phyloP scores from a whole-genome alignment of 2,888 invertebrate species.

The Tromatobia lineatoria region DNA sequence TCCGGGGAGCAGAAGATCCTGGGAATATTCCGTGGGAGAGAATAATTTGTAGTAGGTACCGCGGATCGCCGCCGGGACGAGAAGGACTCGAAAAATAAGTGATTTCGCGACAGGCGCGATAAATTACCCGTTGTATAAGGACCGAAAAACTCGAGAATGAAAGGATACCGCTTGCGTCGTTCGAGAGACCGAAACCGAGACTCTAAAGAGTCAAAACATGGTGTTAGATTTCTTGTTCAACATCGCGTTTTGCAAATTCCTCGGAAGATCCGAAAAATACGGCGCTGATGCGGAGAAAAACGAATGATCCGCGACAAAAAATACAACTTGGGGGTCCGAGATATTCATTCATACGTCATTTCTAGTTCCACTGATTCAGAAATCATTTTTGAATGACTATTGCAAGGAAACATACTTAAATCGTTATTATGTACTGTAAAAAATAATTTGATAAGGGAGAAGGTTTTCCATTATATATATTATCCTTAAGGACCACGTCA shows the following conservation, averaged over 20 bases:
- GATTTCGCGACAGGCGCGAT: constrained; percentile 55
- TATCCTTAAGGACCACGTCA: no score
- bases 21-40: constrained; percentile 62
- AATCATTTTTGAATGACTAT: neutral
- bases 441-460: constrained; percentile 7
- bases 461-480: no score
- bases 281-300: neutral
- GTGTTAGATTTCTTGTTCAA: constrained; percentile 67
- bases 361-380: neutral
- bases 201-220: constrained; percentile 17
- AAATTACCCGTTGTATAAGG: constrained; percentile 58
- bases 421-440: neutral
- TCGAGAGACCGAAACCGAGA: constrained; percentile 22
- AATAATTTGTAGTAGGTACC: constrained; percentile 47
- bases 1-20: constrained; percentile 54
- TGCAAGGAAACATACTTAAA: neutral
- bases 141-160: constrained; percentile 33
- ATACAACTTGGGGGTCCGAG: neutral
- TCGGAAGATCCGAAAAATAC: constrained; percentile 7
- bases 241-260: constrained; percentile 62
- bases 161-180: constrained; percentile 35
- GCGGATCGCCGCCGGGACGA: constrained; percentile 13
- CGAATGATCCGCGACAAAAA: constrained; percentile 24
- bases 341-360: neutral
- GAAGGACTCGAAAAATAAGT: constrained; percentile 56